A percentile compares a stretch with the other conserved stretches of the same genome.
These are phyloP conservation scores for Chauna torquata DNA, from an alignment of 2,113 vertebrate genomes.

Conservation along the genomic window DNA sequence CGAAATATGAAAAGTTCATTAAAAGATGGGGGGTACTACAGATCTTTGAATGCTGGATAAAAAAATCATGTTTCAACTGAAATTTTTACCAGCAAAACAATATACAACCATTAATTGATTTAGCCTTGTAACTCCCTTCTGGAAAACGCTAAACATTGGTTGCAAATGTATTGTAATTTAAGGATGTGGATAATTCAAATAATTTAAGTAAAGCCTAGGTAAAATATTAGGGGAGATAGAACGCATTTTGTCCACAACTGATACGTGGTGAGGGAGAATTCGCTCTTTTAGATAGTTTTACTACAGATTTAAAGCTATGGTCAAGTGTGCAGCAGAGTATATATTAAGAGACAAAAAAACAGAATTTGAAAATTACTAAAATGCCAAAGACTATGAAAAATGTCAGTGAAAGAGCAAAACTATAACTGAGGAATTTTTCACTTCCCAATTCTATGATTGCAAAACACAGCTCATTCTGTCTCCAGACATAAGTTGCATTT, in stretches of 20 bases:
- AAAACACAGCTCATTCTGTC: not conserved
- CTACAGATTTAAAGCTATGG: not conserved
- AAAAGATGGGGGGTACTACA: not conserved
- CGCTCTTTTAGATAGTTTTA: not conserved
- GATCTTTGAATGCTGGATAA: not conserved
- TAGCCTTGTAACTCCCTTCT: not conserved
- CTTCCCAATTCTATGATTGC: not conserved
- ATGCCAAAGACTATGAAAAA: not conserved
- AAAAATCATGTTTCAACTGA: not conserved
- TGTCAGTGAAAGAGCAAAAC: not conserved
- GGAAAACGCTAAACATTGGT: not conserved
- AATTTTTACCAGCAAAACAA: not conserved
- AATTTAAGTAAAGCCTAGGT: not conserved
- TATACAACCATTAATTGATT: not conserved
- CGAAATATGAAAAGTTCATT: not conserved
- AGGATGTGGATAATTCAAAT: not conserved
- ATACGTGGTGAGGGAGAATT: rapidly evolving
- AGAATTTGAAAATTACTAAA: not conserved
- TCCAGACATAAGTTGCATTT: not conserved
- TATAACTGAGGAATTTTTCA: not conserved
- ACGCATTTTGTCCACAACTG: not conserved
- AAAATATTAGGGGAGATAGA: not conserved
- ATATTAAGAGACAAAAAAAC: not conserved
- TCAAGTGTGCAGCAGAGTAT: not conserved
- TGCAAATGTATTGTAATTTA: not conserved